Conservation (phyloP, 2,113 vertebrate genomes). For the Poecile atricapillus region DNA sequence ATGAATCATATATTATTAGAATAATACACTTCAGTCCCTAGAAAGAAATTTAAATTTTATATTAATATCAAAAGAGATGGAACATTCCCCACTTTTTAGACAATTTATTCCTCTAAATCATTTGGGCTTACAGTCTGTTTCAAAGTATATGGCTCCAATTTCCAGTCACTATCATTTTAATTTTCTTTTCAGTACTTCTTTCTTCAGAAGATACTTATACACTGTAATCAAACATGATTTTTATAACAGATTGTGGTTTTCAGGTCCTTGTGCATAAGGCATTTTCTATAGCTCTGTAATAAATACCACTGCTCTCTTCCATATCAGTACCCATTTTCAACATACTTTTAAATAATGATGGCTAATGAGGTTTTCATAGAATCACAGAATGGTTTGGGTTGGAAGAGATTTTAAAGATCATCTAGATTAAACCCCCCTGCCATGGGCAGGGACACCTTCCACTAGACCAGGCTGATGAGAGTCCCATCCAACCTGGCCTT, state of each 20-base stretch:
- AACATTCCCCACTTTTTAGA: neutral
- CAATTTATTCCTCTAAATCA: neutral
- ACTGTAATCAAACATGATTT: neutral
- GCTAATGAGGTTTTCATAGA: neutral
- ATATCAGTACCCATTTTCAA: neutral
- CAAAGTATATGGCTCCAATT: neutral
- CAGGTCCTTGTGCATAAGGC: neutral
- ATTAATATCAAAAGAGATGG: neutral
- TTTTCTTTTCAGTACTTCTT: neutral
- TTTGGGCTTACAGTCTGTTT: neutral
- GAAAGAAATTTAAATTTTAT: neutral
- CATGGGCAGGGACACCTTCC: neutral
- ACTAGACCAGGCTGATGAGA: neutral
- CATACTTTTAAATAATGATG: neutral
- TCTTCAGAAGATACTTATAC: neutral
- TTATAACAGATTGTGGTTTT: neutral
- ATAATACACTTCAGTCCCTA: neutral
- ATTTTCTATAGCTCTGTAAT: neutral
- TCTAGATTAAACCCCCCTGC: accelerated
- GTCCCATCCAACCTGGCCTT: neutral
- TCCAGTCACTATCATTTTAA: neutral
- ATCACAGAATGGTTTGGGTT: neutral
- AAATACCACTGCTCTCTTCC: neutral
- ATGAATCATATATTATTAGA: neutral
- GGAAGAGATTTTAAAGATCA: neutral